Conservation (phyloP, 2,888 invertebrate genomes). For the Habrosyne pyritoides region DNA sequence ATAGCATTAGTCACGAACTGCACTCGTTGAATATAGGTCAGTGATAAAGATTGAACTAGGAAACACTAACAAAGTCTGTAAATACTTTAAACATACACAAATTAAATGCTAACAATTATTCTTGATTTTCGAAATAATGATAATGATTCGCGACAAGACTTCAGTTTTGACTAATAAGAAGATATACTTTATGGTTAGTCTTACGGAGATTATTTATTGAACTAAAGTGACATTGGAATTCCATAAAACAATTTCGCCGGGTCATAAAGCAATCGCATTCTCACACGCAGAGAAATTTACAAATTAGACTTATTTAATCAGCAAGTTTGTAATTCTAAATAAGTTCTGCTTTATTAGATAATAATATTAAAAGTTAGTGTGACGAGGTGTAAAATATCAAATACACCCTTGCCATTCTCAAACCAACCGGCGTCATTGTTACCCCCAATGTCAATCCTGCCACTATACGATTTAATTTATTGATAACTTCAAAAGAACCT, state of each 20-base stretch:
- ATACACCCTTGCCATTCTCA: neutral
- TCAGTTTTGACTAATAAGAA: neutral
- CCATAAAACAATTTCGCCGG: neutral
- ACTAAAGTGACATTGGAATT: neutral
- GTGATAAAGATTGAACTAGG: slow-evolving; percentile 15
- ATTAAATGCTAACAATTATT: too few species aligned
- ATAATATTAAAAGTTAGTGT: slow-evolving; percentile 4
- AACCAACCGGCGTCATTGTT: slow-evolving; percentile 31
- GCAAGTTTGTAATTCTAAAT: neutral
- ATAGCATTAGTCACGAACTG: slow-evolving; percentile 40
- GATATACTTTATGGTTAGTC: too few species aligned
- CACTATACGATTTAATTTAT: slow-evolving; percentile 54
- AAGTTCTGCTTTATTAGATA: neutral
- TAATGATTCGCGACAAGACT: too few species aligned
- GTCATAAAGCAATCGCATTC: neutral
- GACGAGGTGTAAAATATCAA: slow-evolving; percentile 8
- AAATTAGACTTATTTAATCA: neutral
- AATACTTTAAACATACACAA: neutral
- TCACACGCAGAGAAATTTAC: neutral
- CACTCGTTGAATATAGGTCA: slow-evolving; percentile 31
- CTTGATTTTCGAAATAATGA: too few species aligned
- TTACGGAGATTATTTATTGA: neutral
- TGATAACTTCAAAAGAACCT: slow-evolving; percentile 37
- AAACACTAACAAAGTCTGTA: neutral
- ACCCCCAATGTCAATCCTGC: slow-evolving; percentile 15